Evolutionary conservation across 2,113 vertebrate species (phyloP), one percentile per base, ranked within the genome.

Genomic region (Bucco capensis): DNA sequence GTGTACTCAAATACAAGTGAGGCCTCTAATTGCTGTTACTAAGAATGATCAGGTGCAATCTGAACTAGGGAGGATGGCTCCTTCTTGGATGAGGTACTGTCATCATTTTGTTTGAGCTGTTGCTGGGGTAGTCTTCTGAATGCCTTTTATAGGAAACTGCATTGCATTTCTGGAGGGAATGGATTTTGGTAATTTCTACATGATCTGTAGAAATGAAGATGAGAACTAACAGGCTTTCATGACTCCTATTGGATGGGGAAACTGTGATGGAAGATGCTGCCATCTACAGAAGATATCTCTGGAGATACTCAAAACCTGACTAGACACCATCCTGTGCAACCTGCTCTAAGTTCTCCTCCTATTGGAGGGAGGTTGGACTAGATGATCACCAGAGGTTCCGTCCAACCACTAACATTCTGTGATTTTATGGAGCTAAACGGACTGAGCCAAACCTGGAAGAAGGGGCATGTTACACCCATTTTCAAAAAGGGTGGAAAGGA

Each of bases 41-140:
- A 16, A 31, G 30, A n/a, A 42, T 40, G 22, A 67, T 22, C 47
- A 65, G 49, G 33, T 50, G 35, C 19, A 42, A 58, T 50, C 12
- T 56, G 27, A 78, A 30, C 35, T 16, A 5, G 53, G 37, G 31
- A 60, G 19, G 12, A 33, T 65, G 14, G 10, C 12, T 74, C 4
- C 3, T 73, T 13, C 64, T 51, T 25, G 23, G 23, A 19, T 49
- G 19, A 66, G 25, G 49, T 47, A 49, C 24, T 44, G 58, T 70
- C 1, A 1, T 12, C 1, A 23, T 62, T 88, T 77, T 89, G 19
- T 12, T 19, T 1, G 4, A 28, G 54, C 21, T 61, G 0, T 44
- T 30, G 37, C 18, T 56, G 24, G 14, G 8, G 3, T 67, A 46
- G 4, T 40, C 24, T 23, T 24, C 49, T 50, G 15, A 42, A 30